Conservation (phyloP, 2,888 invertebrate genomes). For the Patella pellucida region DNA sequence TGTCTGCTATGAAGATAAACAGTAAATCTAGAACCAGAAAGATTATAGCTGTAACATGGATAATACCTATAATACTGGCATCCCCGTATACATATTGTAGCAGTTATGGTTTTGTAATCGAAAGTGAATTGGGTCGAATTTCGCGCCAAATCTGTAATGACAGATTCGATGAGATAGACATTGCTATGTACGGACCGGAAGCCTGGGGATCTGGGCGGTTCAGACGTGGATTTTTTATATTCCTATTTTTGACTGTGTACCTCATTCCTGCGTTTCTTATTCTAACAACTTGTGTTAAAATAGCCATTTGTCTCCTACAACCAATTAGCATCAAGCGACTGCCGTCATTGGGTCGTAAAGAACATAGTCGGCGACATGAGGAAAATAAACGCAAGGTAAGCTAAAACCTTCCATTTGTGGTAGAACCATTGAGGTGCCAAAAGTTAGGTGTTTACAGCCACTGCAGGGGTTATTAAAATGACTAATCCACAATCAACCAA, state of each 20-base stretch:
- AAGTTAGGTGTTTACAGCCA: too few relatives aligned
- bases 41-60: conserved; percentile 71
- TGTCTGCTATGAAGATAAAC: conserved; percentile 69
- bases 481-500: too few relatives aligned
- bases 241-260: conserved; percentile 71
- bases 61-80: conserved; percentile 55
- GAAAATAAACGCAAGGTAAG: conserved; percentile 66
- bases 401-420: too few relatives aligned
- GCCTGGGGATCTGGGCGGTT: conserved; percentile 43
- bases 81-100: conserved; percentile 54
- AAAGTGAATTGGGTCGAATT: conserved; percentile 68
- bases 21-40: conserved; percentile 67
- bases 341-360: conserved; percentile 40
- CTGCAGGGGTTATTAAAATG: too few relatives aligned
- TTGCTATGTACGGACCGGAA: conserved; percentile 43
- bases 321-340: conserved; percentile 52
- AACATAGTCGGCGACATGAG: conserved; percentile 53
- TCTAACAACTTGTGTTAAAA: conserved; percentile 55
- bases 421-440: too few relatives aligned
- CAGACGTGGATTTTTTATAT: conserved; percentile 68
- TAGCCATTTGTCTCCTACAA: conserved; percentile 56
- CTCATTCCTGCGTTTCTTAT: conserved; percentile 70
- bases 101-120: conserved; percentile 56
- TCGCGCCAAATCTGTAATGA: conserved; percentile 70
- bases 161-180: conserved; percentile 67